Conservation (phyloP, 2,797 vertebrate genomes). For the Rhinella marina region DNA sequence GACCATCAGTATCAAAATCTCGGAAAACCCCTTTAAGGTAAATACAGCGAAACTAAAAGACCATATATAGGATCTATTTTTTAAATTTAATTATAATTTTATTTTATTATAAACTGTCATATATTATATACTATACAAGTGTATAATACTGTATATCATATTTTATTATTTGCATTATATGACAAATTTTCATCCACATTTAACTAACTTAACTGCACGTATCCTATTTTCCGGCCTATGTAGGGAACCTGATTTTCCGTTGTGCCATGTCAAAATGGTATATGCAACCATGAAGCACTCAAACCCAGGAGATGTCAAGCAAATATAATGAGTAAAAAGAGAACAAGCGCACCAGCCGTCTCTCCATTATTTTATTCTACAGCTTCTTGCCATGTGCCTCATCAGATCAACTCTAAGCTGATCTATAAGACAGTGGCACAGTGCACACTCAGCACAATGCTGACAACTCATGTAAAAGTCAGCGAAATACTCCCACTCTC, state of each 20-base stretch:
- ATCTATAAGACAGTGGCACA: slow-evolving; percentile 52
- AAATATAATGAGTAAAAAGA: slow-evolving; percentile 43
- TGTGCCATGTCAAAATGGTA: slow-evolving; percentile 1
- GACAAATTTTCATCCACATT: background rate
- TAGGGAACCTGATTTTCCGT: slow-evolving; percentile 1
- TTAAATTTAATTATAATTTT: too few relatives aligned
- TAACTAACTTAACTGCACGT: background rate
- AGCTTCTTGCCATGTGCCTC: slow-evolving; percentile 47
- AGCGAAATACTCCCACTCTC: slow-evolving; percentile 26
- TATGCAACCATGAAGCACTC: background rate
- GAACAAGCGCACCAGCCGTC: slow-evolving; percentile 30
- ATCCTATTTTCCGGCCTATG: background rate
- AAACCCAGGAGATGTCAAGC: slow-evolving; percentile 10
- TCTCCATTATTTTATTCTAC: slow-evolving; percentile 1
- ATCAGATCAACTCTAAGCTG: slow-evolving; percentile 45
- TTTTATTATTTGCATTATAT: background rate
- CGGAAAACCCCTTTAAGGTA: too few relatives aligned
- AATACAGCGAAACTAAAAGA: too few relatives aligned
- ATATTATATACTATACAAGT: too few relatives aligned
- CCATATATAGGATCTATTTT: too few relatives aligned
- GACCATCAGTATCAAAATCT: too few relatives aligned
- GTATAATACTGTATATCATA: too few relatives aligned
- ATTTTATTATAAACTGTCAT: too few relatives aligned
- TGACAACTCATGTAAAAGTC: slow-evolving; percentile 36
- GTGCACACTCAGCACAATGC: slow-evolving; percentile 38